Conservation (phyloP, 1,140 invertebrate genomes). For the Lineus longissimus region DNA sequence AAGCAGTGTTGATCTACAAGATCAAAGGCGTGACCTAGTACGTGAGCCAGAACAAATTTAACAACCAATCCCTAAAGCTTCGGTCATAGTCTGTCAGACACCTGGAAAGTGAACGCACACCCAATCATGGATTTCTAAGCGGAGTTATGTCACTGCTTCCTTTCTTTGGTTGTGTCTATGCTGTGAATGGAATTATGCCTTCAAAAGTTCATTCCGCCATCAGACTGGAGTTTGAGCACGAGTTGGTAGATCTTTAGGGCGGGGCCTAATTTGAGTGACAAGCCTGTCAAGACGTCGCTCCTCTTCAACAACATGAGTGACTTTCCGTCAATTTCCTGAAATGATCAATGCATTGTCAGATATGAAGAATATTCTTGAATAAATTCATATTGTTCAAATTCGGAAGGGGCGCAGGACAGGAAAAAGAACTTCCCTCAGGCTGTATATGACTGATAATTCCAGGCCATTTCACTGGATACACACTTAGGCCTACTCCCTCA, state of each 20-base stretch:
- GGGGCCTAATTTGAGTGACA: slow-evolving; percentile 76
- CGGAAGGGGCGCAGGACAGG: not conserved
- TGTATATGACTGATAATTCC: too few relatives aligned
- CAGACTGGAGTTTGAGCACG: slow-evolving; percentile 54
- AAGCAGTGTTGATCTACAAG: too few relatives aligned
- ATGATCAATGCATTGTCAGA: slow-evolving; percentile 33
- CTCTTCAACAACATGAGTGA: slow-evolving; percentile 75
- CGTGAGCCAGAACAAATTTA: too few relatives aligned
- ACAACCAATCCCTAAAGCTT: too few relatives aligned
- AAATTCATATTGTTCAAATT: not conserved
- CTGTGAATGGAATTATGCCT: not conserved
- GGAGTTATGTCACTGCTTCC: too few relatives aligned
- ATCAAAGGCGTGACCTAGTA: too few relatives aligned
- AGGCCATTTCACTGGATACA: not conserved
- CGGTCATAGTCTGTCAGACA: too few relatives aligned
- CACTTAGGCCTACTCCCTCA: not conserved
- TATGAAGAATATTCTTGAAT: not conserved
- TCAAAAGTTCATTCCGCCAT: slow-evolving; percentile 8
- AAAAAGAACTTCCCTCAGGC: too few relatives aligned
- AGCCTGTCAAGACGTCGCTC: slow-evolving; percentile 71
- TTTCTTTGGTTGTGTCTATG: too few relatives aligned
- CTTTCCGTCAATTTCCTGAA: slow-evolving; percentile 83
- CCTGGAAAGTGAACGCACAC: too few relatives aligned
- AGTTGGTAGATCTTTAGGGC: slow-evolving; percentile 82
- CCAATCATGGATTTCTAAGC: too few relatives aligned